Base-by-base conservation (phyloP, 2,888 invertebrate species). In the Holacanthella duospinosa region DNA sequence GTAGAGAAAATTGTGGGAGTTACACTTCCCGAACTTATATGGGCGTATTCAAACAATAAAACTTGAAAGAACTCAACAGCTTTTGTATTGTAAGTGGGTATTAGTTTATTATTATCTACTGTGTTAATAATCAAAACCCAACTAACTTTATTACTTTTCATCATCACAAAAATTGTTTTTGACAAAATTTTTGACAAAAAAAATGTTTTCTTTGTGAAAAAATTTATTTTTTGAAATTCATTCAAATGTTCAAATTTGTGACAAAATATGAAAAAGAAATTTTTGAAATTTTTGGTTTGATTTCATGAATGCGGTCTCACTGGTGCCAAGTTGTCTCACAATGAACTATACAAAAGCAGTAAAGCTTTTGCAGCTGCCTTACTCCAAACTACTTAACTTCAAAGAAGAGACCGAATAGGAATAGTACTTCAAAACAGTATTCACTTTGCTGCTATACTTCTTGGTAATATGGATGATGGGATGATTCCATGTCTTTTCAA, bases 341-440 rank as follows among this genome's bases (percentile, higher is more conserved):
- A 57, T 1, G 55, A 71, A 59, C 55, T 71, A 19, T 65, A 61
- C 54, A 57, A 63, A 43, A 28, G 24, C n/a, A 67, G 70, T 24
- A 68, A 73, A 55, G 70, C 62, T 63, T 73, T 77, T 61, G 72
- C 60, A n/a, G 36, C 36, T 36, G 66, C 67, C 16, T 59, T 70
- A 24, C 60, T 72, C 29, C 55, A 67, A 16, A 55, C 73, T 43
- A 64, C 66, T 1, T 66, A 67, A 25, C 55, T 71, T 2, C 64
- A 68, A 43, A n/a, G 64, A 27, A 58, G 67, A 21, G 71, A 74
- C 29, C 69, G 71, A 19, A 61, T 74, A 27, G 73, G 68, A 27
- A 64, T 74, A 43, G 62, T 74, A 12, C 64, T 71, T 6, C 74
- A 74, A 43, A 75, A 75, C 58, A 59, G 70, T 53, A 74, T 74